Evolutionary conservation across 2,797 vertebrate genomes (phyloP).

Genomic region (Micrastur ruficollis): DNA sequence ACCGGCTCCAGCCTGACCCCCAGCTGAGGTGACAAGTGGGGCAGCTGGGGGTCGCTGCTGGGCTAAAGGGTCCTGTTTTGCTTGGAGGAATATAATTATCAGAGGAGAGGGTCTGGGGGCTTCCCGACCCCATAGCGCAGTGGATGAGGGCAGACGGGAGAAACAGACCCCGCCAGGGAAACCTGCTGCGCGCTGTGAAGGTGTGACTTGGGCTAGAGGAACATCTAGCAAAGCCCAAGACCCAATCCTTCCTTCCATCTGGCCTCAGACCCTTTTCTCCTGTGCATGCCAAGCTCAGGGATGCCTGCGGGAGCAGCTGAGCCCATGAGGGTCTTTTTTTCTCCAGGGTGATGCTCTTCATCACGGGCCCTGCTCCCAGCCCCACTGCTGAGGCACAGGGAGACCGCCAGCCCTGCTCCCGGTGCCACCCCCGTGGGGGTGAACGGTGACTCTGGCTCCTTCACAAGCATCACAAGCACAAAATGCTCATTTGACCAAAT

Average conservation of each 20-base stretch:
- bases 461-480: not conserved
- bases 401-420: not conserved
- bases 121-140: not conserved
- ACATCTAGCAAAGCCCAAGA: not conserved
- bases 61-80: not conserved
- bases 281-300: not conserved
- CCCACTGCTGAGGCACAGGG: not conserved
- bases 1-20: not conserved
- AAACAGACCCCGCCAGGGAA: not conserved
- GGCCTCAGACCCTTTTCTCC: not conserved
- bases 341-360: not conserved
- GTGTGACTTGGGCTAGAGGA: not conserved
- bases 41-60: not conserved
- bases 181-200: not conserved
- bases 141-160: not conserved
- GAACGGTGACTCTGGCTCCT: not conserved
- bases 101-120: not conserved
- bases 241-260: not conserved
- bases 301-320: not conserved
- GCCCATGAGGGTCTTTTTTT: not conserved
- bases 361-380: not conserved
- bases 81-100: not conserved
- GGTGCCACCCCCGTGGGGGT: fast-evolving
- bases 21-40: not conserved
- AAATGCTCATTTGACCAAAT: not conserved